These are phyloP conservation scores for Onychomys torridus DNA, from an alignment of 2,797 vertebrate species.

Conservation along the genomic window DNA sequence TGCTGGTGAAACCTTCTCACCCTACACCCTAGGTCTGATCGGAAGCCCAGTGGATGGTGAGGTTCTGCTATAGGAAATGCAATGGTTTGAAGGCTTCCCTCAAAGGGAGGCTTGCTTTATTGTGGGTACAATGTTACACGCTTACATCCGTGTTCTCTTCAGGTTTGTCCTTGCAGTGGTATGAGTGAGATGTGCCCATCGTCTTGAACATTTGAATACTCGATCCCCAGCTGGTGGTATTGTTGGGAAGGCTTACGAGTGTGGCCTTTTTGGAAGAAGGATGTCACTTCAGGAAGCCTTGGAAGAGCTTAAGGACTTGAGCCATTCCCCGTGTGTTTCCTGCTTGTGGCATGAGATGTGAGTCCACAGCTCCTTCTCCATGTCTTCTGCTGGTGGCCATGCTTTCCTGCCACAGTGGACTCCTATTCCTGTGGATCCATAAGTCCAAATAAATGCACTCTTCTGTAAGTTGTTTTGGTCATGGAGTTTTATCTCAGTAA, in stretches of 20 bases:
- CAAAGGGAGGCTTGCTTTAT: neutral
- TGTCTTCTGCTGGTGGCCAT: neutral
- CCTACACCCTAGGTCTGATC: neutral
- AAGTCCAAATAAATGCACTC: neutral
- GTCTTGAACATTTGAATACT: neutral
- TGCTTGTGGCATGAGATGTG: neutral
- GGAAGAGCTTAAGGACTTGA: neutral
- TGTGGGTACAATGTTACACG: neutral
- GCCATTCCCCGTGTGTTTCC: neutral
- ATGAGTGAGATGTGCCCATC: too few relatives aligned
- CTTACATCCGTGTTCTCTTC: neutral
- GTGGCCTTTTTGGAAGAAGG: neutral
- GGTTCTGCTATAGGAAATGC: neutral
- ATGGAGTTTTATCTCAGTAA: neutral
- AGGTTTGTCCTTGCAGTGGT: neutral
- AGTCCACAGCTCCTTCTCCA: neutral
- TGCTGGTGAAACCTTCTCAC: neutral
- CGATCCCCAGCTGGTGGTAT: neutral
- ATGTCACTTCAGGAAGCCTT: neutral
- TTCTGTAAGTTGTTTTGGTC: neutral
- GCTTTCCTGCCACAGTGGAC: neutral
- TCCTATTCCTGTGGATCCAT: neutral
- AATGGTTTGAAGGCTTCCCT: neutral
- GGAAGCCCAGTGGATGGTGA: too few relatives aligned
- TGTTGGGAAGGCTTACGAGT: neutral